phyloP scores from a whole-genome alignment of 2,797 vertebrate species.

The Acanthopagrus latus region DNA sequence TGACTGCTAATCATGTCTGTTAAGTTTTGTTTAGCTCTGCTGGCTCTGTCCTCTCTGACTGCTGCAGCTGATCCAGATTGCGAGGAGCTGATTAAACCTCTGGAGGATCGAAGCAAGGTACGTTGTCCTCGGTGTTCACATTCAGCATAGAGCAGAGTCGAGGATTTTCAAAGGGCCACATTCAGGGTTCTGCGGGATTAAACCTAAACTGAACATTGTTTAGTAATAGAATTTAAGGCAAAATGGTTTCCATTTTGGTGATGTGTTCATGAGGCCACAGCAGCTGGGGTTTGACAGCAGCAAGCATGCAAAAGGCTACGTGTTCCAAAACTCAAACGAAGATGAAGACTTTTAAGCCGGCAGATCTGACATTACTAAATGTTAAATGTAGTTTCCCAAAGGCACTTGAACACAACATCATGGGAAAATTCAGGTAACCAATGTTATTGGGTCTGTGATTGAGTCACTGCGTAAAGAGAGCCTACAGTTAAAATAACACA shows the following conservation, averaged over 20 bases:
- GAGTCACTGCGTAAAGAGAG: background rate
- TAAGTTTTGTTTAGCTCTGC: slow-evolving; percentile 42
- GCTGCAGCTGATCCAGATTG: slow-evolving; percentile 49
- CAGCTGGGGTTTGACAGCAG: background rate
- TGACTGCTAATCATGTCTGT: slow-evolving; percentile 51
- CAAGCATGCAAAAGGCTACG: background rate
- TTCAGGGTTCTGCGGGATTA: background rate
- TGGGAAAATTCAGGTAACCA: background rate
- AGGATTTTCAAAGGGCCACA: background rate
- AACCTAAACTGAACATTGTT: background rate
- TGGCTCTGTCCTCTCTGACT: slow-evolving; percentile 61
- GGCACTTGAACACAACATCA: background rate
- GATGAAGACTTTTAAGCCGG: background rate
- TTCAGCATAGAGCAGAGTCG: background rate
- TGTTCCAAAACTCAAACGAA: background rate
- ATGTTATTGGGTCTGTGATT: background rate
- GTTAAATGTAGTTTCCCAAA: background rate
- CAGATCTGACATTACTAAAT: background rate
- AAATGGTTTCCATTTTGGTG: background rate
- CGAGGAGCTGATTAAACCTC: slow-evolving; percentile 48
- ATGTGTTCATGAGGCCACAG: background rate
- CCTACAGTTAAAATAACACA: too few relatives aligned
- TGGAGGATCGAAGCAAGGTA: slow-evolving; percentile 51
- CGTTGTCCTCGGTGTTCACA: background rate
- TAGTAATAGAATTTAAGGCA: background rate